phyloP scores from a whole-genome alignment of 2,888 invertebrate species.

The Caenorhabditis imperialis region DNA sequence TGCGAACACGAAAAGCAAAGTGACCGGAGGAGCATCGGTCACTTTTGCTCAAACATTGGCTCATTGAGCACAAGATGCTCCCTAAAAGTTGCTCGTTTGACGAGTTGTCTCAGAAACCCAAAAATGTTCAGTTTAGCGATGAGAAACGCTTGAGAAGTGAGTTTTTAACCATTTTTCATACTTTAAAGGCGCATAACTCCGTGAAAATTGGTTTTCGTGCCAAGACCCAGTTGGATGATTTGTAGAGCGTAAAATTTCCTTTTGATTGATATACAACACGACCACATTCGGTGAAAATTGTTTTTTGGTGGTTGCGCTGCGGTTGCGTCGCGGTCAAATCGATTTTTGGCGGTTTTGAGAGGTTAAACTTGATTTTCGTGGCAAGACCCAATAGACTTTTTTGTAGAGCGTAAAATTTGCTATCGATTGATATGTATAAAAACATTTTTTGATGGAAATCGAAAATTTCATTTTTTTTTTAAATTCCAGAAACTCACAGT shows the following conservation, averaged over 20 bases:
- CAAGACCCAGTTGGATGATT: too few relatives aligned
- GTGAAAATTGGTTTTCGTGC: background rate
- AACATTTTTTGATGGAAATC: too few relatives aligned
- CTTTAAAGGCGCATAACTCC: background rate
- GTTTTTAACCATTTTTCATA: constrained; percentile 1
- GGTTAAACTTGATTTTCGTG: background rate
- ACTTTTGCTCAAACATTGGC: constrained; percentile 16
- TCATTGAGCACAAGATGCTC: constrained; percentile 9
- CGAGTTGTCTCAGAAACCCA: constrained; percentile 16
- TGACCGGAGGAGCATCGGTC: constrained; percentile 29
- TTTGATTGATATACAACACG: too few relatives aligned
- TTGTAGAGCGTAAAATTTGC: too few relatives aligned
- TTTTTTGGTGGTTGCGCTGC: background rate
- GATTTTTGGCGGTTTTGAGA: background rate
- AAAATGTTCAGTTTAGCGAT: too few relatives aligned
- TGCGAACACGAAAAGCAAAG: constrained; percentile 51
- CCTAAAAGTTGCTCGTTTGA: constrained; percentile 25
- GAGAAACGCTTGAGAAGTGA: constrained; percentile 28
- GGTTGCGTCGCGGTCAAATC: too few relatives aligned
- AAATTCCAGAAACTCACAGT: constrained; percentile 28
- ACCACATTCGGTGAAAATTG: background rate
- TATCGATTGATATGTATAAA: too few relatives aligned
- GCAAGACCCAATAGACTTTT: too few relatives aligned
- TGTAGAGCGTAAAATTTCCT: too few relatives aligned
- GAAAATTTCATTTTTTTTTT: background rate